These are phyloP conservation scores for western clawed frog (Xenopus tropicalis) DNA, from an alignment of 2,113 vertebrate genomes.

Conservation along the genomic window UCB_Xtro_10.0 CM004443.2:53692501-53693000, in stretches of 20 bases:
- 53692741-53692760: background rate
- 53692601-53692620: background rate
- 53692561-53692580: too few species aligned
- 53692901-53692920: too few species aligned
- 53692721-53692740: background rate
- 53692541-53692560: too few species aligned
- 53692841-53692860: background rate
- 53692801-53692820: background rate
- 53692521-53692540: too few species aligned
- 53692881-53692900: too few species aligned
- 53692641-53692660: background rate
- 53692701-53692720: background rate
- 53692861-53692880: background rate
- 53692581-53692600: background rate
- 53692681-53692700: background rate
- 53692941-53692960: too few species aligned
- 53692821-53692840: background rate
- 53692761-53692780: background rate
- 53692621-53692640: background rate
- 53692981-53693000: too few species aligned
- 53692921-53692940: too few species aligned
- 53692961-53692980: too few species aligned
- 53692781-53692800: background rate
- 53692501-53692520: too few species aligned
- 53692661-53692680: background rate